Conservation (phyloP, 1,140 invertebrate genomes). For the Drosophila paulistorum region DNA sequence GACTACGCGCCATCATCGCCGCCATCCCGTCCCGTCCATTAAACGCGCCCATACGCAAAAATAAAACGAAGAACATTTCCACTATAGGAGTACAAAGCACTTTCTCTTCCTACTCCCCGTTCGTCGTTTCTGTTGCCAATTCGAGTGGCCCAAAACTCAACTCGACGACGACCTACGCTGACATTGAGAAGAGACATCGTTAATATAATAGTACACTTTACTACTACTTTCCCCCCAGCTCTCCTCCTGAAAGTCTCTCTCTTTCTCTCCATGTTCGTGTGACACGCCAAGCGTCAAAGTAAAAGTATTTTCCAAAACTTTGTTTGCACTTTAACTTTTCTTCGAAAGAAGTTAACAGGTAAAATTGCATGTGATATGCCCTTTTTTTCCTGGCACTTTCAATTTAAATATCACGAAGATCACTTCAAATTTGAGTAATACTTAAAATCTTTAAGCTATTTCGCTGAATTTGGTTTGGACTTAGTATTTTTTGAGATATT, state of each 20-base stretch:
- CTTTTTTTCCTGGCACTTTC: background rate
- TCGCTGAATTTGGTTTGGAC: too few species aligned
- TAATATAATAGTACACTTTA: conserved; percentile 7
- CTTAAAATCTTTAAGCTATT: too few species aligned
- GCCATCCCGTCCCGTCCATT: conserved; percentile 17
- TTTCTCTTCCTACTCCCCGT: too few species aligned
- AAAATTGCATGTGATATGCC: background rate
- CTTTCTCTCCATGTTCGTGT: conserved; percentile 50
- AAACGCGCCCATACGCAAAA: conserved; percentile 31
- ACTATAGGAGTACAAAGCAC: too few species aligned
- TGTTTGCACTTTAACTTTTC: conserved; percentile 16
- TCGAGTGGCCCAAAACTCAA: background rate
- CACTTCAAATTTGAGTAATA: too few species aligned
- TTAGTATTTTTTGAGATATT: too few species aligned
- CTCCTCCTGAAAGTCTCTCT: background rate
- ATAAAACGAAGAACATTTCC: background rate
- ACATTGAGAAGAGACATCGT: conserved; percentile 41
- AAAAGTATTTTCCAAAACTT: conserved; percentile 12
- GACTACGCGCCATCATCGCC: conserved; percentile 25
- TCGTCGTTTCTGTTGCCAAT: too few species aligned
- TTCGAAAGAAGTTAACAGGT: conserved; percentile 1
- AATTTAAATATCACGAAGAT: background rate
- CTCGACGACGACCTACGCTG: conserved; percentile 50
- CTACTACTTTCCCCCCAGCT: background rate
- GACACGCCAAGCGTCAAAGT: conserved; percentile 52